Conservation (phyloP, 2,113 vertebrate species). For the Irena cyanogastra region DNA sequence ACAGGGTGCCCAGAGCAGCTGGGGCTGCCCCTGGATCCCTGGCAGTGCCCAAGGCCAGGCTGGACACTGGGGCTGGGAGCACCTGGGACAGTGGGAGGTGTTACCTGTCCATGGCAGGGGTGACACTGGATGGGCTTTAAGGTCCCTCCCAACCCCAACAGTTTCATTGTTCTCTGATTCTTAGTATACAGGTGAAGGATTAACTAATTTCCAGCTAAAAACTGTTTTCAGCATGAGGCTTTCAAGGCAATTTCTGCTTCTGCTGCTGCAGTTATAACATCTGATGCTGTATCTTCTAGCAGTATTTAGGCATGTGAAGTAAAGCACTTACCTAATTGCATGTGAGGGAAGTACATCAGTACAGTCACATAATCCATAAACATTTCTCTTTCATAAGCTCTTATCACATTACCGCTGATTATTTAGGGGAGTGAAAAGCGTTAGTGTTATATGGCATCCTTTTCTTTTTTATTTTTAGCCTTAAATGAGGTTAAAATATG, state of each 20-base stretch:
- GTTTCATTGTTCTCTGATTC: neutral
- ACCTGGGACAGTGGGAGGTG: neutral
- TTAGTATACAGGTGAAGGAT: neutral
- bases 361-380: constrained; percentile 18
- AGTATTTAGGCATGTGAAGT: neutral
- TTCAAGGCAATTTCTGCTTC: neutral
- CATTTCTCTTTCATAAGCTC: neutral
- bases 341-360: neutral
- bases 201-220: neutral
- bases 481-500: neutral
- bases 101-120: neutral
- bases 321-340: neutral
- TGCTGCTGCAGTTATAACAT: neutral
- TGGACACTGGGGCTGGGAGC: neutral
- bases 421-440: neutral
- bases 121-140: accelerated
- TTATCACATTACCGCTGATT: neutral
- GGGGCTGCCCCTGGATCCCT: neutral
- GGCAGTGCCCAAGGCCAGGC: neutral
- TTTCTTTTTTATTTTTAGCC: neutral
- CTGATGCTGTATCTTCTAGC: neutral
- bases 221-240: neutral
- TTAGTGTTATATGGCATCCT: neutral
- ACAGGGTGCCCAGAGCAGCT: neutral
- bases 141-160: neutral